These are phyloP conservation scores for Linepithema humile DNA, from an alignment of 1,140 invertebrate species.

Conservation along the genomic window DNA sequence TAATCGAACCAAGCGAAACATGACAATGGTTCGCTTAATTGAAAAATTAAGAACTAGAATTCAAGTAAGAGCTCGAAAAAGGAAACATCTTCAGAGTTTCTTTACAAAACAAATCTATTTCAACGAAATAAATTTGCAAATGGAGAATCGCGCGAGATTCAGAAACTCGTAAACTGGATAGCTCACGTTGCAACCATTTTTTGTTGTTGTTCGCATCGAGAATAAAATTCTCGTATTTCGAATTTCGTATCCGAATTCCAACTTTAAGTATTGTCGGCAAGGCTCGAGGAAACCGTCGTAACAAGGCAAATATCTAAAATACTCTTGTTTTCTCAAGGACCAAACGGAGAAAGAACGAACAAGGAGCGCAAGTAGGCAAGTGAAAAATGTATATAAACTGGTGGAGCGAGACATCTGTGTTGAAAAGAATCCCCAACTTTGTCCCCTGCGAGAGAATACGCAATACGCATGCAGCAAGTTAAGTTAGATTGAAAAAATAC, in stretches of 20 bases:
- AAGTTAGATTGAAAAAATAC: conserved; percentile 36
- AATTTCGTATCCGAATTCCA: background rate
- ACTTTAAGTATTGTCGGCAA: background rate
- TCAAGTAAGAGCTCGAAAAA: background rate
- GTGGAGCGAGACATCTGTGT: background rate
- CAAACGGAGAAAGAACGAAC: background rate
- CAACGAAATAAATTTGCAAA: background rate
- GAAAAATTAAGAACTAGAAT: background rate
- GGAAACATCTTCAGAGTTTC: background rate
- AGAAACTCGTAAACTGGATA: background rate
- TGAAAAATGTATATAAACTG: conserved; percentile 11
- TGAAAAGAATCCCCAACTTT: conserved; percentile 17
- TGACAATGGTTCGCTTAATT: conserved; percentile 4
- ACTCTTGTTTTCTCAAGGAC: background rate
- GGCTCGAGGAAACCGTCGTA: background rate
- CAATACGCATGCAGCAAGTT: background rate
- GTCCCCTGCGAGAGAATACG: background rate
- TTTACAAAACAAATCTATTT: background rate
- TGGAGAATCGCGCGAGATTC: background rate
- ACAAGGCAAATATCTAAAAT: conserved; percentile 26
- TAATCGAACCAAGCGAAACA: conserved; percentile 18
- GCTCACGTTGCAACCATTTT: background rate
- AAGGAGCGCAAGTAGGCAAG: background rate
- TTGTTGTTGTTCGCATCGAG: background rate
- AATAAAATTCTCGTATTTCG: background rate